Evolutionary conservation across 1,140 invertebrate species (phyloP), one percentile per base, ranked within the genome.

Genomic region (Adoxophyes honmai): DNA sequence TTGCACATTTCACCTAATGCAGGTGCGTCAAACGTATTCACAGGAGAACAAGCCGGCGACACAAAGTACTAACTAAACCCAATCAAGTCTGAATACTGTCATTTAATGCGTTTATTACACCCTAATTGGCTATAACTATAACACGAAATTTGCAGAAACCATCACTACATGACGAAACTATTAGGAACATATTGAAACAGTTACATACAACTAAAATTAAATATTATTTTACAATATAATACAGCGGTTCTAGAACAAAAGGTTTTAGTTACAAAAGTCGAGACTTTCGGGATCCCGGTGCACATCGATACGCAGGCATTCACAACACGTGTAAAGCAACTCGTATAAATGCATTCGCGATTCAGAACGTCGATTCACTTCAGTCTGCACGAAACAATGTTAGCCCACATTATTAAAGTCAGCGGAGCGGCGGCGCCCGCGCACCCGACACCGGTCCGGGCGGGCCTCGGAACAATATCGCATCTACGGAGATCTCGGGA

Each of bases 141-240:
- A 71, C 64, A 66, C 55, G 65, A 68, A 68, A 62, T 66, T 66
- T 61, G 57, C 59, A 48, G 60, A 71, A 79, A 76, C 59, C 70
- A 78, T 73, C 70, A 70, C 76, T 78, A 83, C 70, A 36, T 73
- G 64, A 79, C 64, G 63, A 84, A 76, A 75, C 69, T 74, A 78
- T 84, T 88, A 88, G 86, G 86, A 88, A 88, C 86, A 85, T 85
- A 85, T 73, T 64, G 76, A 74, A 79, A 85, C 73, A 78, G 79
- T 85, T 87, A 87, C 79, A 86, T 60, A 71, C 70, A 71, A 75
- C 70, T 77, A 76, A 58, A 74, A 60, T 83, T 81, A 82, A 82
- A 86, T 81, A 83, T 73, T 81, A 82, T 75, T 62, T 69, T 87
- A 88, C 83, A 88, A 69, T 86, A 86, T 86, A 64, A 63, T 86